Percentiles rank a stretch among this genome's conserved stretches.
phyloP scores from a whole-genome alignment of 2,888 invertebrate genomes.

The Aromia moschata region DNA sequence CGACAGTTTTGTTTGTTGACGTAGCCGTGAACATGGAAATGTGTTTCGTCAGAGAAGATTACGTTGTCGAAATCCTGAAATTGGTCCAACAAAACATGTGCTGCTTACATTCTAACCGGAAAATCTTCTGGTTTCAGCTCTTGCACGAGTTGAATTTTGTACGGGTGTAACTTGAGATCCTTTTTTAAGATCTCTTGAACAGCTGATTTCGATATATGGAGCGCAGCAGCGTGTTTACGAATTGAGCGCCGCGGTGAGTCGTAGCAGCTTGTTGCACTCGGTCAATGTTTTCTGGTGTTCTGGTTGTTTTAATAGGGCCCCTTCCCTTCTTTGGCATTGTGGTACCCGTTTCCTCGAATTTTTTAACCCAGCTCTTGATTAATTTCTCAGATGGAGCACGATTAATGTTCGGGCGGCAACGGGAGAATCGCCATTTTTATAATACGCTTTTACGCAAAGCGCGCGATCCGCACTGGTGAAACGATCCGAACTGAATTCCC shows the following conservation, averaged over 20 bases:
- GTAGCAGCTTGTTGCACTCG: neutral
- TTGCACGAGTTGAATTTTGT: neutral
- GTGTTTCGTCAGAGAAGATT: neutral
- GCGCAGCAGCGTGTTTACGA: neutral
- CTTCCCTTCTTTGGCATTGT: neutral
- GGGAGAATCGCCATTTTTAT: too few species aligned
- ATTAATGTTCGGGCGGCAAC: too few species aligned
- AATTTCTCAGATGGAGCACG: too few species aligned
- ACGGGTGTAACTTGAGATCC: neutral
- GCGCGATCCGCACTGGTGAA: too few species aligned
- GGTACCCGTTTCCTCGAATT: neutral
- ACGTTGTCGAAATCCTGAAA: neutral
- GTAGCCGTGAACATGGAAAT: neutral
- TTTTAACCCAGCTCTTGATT: neutral
- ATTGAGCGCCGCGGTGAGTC: neutral
- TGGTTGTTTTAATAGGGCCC: neutral
- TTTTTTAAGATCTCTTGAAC: neutral
- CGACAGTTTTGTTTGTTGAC: neutral
- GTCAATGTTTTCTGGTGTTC: neutral
- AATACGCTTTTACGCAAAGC: too few species aligned
- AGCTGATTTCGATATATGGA: neutral
- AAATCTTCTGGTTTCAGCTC: neutral
- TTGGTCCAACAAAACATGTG: neutral
- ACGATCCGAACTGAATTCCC: too few species aligned
- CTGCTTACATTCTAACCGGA: neutral